Percentiles rank a stretch among this genome's conserved stretches.
Conservation (phyloP, 2,113 vertebrate genomes). For the Rhadina sibilatrix region DNA sequence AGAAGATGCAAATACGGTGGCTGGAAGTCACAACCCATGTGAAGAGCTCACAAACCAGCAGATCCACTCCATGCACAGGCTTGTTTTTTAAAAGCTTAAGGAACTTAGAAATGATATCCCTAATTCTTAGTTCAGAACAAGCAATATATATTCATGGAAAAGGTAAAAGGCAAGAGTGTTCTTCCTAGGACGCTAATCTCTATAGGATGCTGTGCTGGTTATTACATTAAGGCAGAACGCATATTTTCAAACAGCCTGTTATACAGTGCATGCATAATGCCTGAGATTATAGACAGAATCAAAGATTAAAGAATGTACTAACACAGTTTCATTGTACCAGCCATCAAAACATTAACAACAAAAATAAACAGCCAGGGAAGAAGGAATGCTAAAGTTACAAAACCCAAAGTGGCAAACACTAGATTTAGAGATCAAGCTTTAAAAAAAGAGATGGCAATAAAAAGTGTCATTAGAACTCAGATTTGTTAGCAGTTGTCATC, state of each 20-base stretch:
- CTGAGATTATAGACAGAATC: neutral
- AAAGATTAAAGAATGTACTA: constrained; percentile 25
- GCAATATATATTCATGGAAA: neutral
- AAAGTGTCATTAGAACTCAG: neutral
- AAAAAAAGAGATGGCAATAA: neutral
- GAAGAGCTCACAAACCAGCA: neutral
- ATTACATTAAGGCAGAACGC: neutral
- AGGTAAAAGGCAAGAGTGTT: neutral
- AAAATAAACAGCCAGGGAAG: constrained; percentile 12
- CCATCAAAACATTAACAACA: constrained; percentile 10
- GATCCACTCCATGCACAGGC: neutral
- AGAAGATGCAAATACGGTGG: neutral
- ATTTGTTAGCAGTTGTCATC: neutral
- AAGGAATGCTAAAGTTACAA: neutral
- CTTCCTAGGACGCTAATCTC: neutral
- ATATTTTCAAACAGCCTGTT: neutral
- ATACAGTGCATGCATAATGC: neutral
- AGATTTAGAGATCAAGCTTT: neutral
- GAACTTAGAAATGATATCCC: neutral
- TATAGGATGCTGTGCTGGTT: neutral
- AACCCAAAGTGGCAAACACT: neutral
- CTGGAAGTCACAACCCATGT: neutral
- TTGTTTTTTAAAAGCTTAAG: neutral
- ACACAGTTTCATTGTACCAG: neutral
- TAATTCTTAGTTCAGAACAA: neutral